Base-by-base conservation (phyloP, 2,888 invertebrate genomes). In the Agrotis segetum region DNA sequence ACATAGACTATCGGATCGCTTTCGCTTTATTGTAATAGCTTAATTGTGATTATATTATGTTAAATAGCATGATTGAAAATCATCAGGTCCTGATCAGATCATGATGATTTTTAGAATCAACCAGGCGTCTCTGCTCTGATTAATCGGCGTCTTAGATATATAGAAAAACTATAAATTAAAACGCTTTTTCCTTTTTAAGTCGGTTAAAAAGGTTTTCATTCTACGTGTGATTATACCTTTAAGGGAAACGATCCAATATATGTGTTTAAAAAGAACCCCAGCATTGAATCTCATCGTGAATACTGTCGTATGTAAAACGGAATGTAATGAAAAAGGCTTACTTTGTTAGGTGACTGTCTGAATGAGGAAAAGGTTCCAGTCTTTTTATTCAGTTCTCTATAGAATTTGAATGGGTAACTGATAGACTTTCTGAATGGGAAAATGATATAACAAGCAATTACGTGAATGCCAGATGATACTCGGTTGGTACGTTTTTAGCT, bases 301-400 rank as follows among this genome's bases (percentile, higher is more conserved):
- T 66, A 66, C 76, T 69, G 70, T 68, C 71, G 71, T 81, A 84
- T 86, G 81, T 78, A 78, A 84, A 85, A 72, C 71, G 78, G 73
- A 49, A 76, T 74, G 71, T 82, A 84, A 84, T 85, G 80, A 79
- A 85, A 85, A 83, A 84, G 75, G 75, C 72, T 75, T 73, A 68
- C 70, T 74, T 77, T 71, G 77, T 85, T 71, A 73, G 69, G 66
- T 70, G 65, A 70, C 52, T 81, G 67, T 73, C 66, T 84, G 78
- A 77, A 77, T 81, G 68, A 71, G 66, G 58, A 61, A 77, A 81
- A 84, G 68, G 84, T 78, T 67, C 84, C 62, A 67, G 47, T 56
- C 52, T 60, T 55, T 75, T 71, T 71, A 76, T 68, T 63, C 71
- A 55, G 56, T 62, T 71, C 76, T 81, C 64, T 64, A 77, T 67